Conservation (phyloP, 2,113 vertebrate genomes). For the Menura novaehollandiae region DNA sequence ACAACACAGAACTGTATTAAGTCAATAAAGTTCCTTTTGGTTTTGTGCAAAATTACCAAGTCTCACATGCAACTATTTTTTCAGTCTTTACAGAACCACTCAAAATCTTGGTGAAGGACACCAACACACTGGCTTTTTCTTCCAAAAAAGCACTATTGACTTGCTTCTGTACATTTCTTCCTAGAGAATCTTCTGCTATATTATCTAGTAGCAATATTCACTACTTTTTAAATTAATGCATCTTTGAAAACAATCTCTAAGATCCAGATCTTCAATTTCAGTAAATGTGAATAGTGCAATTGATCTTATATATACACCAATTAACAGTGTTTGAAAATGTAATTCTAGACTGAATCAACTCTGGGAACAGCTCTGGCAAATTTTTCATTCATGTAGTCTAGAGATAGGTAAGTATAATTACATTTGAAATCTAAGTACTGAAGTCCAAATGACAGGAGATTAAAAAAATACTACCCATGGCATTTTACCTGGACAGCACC, state of each 20-base stretch:
- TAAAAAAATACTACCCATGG: rapidly evolving
- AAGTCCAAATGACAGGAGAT: neutral
- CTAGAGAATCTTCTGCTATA: neutral
- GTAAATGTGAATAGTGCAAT: neutral
- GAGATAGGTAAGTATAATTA: neutral
- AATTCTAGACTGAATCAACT: neutral
- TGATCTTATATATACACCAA: neutral
- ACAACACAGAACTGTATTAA: neutral
- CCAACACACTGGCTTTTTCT: rapidly evolving
- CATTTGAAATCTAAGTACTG: neutral
- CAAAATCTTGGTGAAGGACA: neutral
- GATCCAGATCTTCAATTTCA: neutral
- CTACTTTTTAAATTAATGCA: neutral
- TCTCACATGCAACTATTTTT: neutral
- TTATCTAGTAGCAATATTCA: neutral
- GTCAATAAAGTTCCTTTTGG: neutral
- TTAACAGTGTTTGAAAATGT: neutral
- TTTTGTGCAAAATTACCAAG: neutral
- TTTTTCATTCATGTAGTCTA: neutral
- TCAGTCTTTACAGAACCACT: neutral
- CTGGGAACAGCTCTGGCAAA: neutral
- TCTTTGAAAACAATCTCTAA: neutral
- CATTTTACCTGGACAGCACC: neutral
- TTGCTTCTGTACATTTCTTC: neutral
- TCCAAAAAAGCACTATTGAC: neutral